Percentiles rank a stretch among this genome's conserved stretches.
phyloP scores from a whole-genome alignment of 2,888 invertebrate genomes.

The Chymomyza procnemis region DNA sequence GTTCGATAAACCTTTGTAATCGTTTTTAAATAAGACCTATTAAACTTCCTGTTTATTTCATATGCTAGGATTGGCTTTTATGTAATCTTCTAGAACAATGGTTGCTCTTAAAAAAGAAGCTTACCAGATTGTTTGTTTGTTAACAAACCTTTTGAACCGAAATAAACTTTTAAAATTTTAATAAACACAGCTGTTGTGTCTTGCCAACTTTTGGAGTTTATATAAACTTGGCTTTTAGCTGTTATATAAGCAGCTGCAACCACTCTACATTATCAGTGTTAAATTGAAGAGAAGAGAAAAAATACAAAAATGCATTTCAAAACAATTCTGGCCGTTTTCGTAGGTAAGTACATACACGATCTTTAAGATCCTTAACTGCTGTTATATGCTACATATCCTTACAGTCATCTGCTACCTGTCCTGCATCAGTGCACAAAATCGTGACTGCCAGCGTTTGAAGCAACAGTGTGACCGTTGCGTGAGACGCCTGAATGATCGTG shows the following conservation, averaged over 20 bases:
- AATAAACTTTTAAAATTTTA: not conserved
- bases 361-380: not conserved
- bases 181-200: not conserved
- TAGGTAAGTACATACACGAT: conserved; percentile 21
- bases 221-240: conserved; percentile 13
- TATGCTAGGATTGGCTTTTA: not conserved
- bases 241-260: conserved; percentile 7
- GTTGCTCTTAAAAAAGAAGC: not conserved
- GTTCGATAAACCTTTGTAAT: no score
- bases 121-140: not conserved
- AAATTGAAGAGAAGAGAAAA: not conserved
- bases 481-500: not conserved
- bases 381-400: no score
- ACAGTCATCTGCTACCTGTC: conserved; percentile 1
- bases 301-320: conserved; percentile 28
- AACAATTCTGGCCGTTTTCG: conserved; percentile 18
- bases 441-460: conserved; percentile 13
- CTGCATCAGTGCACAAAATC: conserved; percentile 10
- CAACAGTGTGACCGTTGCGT: conserved; percentile 15
- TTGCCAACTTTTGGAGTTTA: conserved; percentile 6
- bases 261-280: not conserved
- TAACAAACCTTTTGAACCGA: not conserved
- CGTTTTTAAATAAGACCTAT: no score
- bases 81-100: not conserved
- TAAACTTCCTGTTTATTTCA: no score